Percentiles rank a stretch among this genome's conserved stretches.
Conservation (phyloP, 2,888 invertebrate genomes). For the Neoscelio sp. region DNA sequence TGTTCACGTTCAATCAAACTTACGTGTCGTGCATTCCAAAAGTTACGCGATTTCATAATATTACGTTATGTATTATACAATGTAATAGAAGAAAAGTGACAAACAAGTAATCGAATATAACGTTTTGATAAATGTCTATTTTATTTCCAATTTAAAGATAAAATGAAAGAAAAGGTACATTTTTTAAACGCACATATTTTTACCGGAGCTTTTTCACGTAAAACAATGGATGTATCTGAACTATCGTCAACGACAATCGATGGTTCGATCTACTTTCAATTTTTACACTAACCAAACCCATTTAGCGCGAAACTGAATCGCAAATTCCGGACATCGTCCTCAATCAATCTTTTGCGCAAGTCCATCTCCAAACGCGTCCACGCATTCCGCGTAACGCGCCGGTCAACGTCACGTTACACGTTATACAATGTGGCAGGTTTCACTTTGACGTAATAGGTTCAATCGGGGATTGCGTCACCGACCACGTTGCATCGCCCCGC, state of each 20-base stretch:
- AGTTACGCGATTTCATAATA: not conserved
- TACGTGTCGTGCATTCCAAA: constrained; percentile 5
- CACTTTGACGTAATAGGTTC: constrained; percentile 68
- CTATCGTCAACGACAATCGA: not conserved
- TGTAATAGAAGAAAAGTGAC: not conserved
- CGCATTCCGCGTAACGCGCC: constrained; percentile 15
- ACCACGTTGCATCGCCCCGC: constrained; percentile 22
- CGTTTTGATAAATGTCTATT: no score
- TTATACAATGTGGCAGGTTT: constrained; percentile 67
- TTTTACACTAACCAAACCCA: constrained; percentile 9
- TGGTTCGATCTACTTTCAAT: constrained; percentile 5
- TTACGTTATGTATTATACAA: not conserved
- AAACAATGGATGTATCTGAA: no score
- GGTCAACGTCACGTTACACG: constrained; percentile 25
- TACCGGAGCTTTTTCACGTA: no score
- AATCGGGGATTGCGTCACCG: constrained; percentile 31
- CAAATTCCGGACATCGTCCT: constrained; percentile 23
- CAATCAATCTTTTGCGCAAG: constrained; percentile 39
- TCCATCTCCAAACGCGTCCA: constrained; percentile 24
- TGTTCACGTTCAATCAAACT: constrained; percentile 2
- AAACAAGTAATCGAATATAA: no score
- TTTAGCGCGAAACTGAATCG: constrained; percentile 12
- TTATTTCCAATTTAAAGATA: no score
- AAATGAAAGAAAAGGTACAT: no score
- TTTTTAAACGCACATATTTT: no score